Percentiles rank a stretch among this genome's conserved stretches.
Evolutionary conservation across 2,113 vertebrate genomes (phyloP).

Genomic region (Ascaphus truei): DNA sequence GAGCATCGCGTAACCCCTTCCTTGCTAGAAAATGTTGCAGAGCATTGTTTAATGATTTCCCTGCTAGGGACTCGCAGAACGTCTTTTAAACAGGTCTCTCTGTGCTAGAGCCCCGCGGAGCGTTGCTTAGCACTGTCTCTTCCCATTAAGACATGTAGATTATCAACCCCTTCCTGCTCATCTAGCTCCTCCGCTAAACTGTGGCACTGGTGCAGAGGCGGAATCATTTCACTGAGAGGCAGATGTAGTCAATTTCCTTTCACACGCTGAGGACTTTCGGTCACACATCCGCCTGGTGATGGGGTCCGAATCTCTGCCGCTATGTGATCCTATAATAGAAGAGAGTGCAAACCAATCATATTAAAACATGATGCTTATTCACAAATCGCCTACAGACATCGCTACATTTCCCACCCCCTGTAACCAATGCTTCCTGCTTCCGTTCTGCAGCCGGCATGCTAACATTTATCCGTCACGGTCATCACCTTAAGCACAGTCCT

Average conservation of each 20-base stretch:
- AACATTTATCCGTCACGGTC: too few species aligned
- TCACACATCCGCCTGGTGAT: background rate
- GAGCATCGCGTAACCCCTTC: background rate
- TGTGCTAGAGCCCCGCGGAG: background rate
- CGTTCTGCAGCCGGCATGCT: too few species aligned
- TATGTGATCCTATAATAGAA: background rate
- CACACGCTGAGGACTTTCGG: conserved; percentile 3
- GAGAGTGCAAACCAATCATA: too few species aligned
- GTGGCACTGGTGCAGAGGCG: background rate
- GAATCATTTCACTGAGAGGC: conserved; percentile 19
- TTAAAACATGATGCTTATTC: too few species aligned
- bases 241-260: conserved; percentile 2
- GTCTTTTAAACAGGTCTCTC: background rate
- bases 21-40: background rate
- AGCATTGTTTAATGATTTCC: background rate
- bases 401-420: too few species aligned
- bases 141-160: background rate
- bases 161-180: background rate
- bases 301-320: conserved; percentile 24
- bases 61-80: background rate
- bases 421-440: too few species aligned
- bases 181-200: background rate
- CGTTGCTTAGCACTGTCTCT: too few species aligned
- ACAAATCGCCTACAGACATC: too few species aligned
- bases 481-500: too few species aligned